Percentiles rank a stretch among this genome's conserved stretches.
phyloP scores from a whole-genome alignment of 1,140 invertebrate species.

The Zaprionus kolodkinae region DNA sequence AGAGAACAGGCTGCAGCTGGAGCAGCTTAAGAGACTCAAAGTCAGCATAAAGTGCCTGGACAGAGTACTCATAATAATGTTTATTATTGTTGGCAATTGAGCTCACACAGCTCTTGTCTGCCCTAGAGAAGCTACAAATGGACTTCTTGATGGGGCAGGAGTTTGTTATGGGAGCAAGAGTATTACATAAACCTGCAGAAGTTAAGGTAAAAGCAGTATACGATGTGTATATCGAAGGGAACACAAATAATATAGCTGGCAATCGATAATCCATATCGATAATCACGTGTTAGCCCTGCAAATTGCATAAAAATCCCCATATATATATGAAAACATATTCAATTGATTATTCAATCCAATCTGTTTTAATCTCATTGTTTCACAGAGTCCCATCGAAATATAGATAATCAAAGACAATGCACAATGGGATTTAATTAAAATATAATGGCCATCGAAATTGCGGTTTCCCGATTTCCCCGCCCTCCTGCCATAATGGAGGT shows the following conservation, averaged over 20 bases:
- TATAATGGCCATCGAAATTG: slow-evolving; percentile 15
- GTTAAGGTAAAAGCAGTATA: background rate
- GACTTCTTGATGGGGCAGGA: background rate
- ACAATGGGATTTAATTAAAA: slow-evolving; percentile 36
- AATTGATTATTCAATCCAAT: background rate
- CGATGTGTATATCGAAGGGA: background rate
- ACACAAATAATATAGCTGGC: background rate
- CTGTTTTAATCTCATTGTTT: background rate
- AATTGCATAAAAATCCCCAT: background rate
- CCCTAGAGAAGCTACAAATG: slow-evolving; percentile 42
- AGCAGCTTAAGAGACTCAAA: slow-evolving; percentile 44
- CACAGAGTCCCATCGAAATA: background rate
- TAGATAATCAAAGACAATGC: slow-evolving; percentile 13
- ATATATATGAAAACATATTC: background rate
- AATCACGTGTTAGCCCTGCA: background rate
- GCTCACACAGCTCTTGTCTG: slow-evolving; percentile 38
- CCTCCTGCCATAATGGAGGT: background rate
- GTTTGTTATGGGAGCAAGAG: background rate
- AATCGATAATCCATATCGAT: background rate
- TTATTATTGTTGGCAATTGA: slow-evolving; percentile 72
- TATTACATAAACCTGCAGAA: slow-evolving; percentile 5
- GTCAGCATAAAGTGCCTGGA: slow-evolving; percentile 61
- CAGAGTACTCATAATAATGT: slow-evolving; percentile 73
- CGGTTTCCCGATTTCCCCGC: slow-evolving; percentile 2
- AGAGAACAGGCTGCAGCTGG: slow-evolving; percentile 15